These are phyloP conservation scores for Suricata suricatta DNA, from an alignment of 2,113 vertebrate species.

Conservation along the genomic window DNA sequence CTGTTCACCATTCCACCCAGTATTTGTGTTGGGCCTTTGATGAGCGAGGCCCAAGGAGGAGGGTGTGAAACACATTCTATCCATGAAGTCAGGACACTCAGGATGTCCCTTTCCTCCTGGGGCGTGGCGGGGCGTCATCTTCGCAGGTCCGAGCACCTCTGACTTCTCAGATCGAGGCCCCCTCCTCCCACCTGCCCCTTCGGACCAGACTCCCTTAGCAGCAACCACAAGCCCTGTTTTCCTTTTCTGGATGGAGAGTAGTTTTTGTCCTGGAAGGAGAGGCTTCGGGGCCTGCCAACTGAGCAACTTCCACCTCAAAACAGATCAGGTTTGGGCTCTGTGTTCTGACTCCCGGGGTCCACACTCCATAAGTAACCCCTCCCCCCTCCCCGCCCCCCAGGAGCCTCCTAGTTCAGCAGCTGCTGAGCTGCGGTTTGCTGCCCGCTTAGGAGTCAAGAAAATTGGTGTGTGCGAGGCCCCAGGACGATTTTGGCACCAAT, in stretches of 20 bases:
- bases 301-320: background rate
- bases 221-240: background rate
- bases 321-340: background rate
- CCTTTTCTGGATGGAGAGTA: background rate
- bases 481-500: background rate
- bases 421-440: background rate
- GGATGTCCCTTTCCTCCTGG: background rate
- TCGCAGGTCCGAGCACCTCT: background rate
- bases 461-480: background rate
- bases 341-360: background rate
- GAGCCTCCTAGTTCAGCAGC: background rate
- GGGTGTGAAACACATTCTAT: background rate
- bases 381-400: fast-evolving
- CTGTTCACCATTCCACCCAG: background rate
- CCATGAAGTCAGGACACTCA: background rate
- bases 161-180: background rate
- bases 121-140: fast-evolving
- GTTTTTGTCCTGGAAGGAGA: background rate
- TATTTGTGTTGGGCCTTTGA: fast-evolving
- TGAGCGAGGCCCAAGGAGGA: background rate
- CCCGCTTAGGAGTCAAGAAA: background rate
- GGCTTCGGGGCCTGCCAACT: background rate
- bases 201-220: background rate
- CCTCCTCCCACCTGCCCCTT: background rate
- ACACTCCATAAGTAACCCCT: background rate